phyloP scores from a whole-genome alignment of 2,797 vertebrate genomes.

The Amazonetta brasiliensis region DNA sequence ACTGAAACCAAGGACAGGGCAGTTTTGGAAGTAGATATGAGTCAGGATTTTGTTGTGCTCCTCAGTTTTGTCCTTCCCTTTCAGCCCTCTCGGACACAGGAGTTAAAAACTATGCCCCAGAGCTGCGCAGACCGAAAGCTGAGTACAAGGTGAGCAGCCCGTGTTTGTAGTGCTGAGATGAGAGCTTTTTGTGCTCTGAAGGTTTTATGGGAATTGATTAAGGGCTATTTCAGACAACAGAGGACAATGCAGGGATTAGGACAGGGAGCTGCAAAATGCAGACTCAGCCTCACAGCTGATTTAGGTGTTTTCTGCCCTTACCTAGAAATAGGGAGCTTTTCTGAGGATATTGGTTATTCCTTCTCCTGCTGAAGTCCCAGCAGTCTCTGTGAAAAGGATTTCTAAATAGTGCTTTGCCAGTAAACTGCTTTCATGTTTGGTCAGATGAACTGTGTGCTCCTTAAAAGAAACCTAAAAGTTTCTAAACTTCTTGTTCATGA shows the following conservation, averaged over 20 bases:
- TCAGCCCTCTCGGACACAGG: constrained; percentile 84
- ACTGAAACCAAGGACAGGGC: not conserved
- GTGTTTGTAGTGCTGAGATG: not conserved
- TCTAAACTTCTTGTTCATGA: not conserved
- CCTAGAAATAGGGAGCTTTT: not conserved
- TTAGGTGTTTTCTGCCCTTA: not conserved
- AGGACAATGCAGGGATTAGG: not conserved
- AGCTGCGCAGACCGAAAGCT: constrained; percentile 89
- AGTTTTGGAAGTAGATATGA: not conserved
- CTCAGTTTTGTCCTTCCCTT: constrained; percentile 7
- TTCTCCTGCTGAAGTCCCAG: not conserved
- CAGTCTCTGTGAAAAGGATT: not conserved
- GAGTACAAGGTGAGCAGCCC: constrained; percentile 88
- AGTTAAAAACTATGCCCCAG: constrained; percentile 87
- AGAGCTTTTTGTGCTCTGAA: not conserved
- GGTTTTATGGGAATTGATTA: not conserved
- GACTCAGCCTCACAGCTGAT: not conserved
- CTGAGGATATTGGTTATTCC: not conserved
- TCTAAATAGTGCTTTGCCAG: not conserved
- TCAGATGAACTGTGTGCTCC: not conserved
- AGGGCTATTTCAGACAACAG: not conserved
- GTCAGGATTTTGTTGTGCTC: not conserved
- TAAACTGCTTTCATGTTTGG: not conserved
- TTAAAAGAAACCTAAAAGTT: not conserved
- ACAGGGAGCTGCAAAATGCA: not conserved